Conservation (phyloP, 2,113 vertebrate genomes). For the Peromyscus leucopus region DNA sequence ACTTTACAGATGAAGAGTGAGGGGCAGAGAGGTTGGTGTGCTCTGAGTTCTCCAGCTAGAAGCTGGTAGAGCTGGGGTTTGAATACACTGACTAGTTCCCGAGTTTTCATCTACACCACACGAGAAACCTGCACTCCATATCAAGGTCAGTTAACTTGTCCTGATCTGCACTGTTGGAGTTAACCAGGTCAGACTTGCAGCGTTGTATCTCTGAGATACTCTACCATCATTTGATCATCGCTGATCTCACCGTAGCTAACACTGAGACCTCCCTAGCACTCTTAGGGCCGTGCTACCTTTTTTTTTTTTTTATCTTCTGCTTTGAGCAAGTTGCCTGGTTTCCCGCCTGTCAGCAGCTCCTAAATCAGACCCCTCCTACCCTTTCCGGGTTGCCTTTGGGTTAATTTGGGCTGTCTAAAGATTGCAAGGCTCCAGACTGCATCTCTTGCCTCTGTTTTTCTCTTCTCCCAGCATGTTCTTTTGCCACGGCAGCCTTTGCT, state of each 20-base stretch:
- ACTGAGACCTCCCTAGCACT: background rate
- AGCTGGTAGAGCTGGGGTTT: background rate
- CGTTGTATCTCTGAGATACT: background rate
- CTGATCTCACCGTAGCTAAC: background rate
- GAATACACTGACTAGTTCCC: background rate
- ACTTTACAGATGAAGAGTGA: background rate
- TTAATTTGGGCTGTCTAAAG: background rate
- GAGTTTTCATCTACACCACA: background rate
- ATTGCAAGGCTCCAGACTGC: background rate
- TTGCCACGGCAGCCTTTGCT: background rate
- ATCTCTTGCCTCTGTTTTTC: background rate
- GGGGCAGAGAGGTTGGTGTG: background rate
- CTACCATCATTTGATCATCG: background rate
- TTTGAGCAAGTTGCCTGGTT: background rate
- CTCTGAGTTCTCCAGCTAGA: background rate
- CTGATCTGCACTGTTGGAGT: background rate
- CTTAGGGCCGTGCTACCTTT: background rate
- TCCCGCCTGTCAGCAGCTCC: background rate
- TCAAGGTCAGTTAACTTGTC: background rate
- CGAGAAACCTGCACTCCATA: background rate
- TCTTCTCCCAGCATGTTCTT: background rate
- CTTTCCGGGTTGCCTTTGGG: background rate
- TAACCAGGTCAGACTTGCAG: background rate
- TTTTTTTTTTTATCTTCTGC: background rate
- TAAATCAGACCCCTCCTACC: background rate